Base-by-base conservation (phyloP, 2,888 invertebrate genomes). In the Gymnosoma rotundatum region DNA sequence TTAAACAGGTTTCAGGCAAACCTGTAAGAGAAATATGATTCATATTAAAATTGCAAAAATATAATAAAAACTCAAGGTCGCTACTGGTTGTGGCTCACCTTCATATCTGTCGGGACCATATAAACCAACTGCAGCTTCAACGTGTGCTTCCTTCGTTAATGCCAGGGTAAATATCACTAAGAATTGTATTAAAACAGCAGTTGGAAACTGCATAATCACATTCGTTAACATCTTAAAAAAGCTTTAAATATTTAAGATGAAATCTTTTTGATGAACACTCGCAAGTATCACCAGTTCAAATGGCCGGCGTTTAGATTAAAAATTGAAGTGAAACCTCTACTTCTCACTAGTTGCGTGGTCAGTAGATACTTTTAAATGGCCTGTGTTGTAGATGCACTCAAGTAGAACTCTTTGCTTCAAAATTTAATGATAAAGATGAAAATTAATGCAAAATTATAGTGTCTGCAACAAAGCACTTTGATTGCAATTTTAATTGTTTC, bases 1-100 rank as follows among this genome's bases (percentile, higher is more conserved):
- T 93, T 93, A 94, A 94, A 88, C 96, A 96, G 18, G 95, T 94
- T 87, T 94, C 95, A 7, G 88, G 87, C 32, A 88, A 82, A 72
- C 89, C 89, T 89, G 10, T 12, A 20, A 25, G 25, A 25, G 25
- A n/a, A n/a, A n/a, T 10, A 58, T 12, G 0, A 20, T n/a, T n/a
- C n/a, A 18, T 5, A 18, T 50, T 12, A 4, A 38, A 45, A 52
- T 50, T 9, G 4, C 12, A 42, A 42, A 42, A 42, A 12, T 2
- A 42, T 36, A 45, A 45, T 12, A 66, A 21, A 58, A 63, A 60
- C 20, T 60, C 76, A 69, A 78, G 67, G 60, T 52, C 75, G 36
- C 36, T 58, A 12, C 10, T 20, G 10, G 0, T 18, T 21, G 0
- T 12, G 0, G 9, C 83, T 87, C 69, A 87, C 86, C 87, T 64